phyloP scores from a whole-genome alignment of 2,113 vertebrate species.

The Petroica traversi region DNA sequence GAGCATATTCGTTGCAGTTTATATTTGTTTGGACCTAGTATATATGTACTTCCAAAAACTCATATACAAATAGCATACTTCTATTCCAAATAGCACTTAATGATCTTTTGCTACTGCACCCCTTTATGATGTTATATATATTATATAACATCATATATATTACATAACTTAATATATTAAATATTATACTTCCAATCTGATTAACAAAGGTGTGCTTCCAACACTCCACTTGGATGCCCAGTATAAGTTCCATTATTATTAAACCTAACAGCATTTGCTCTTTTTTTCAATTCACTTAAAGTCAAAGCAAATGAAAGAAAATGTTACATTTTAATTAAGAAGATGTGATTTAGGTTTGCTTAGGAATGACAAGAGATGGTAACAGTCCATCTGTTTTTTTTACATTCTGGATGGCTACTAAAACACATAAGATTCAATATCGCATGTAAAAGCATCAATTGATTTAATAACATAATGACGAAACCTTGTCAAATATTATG shows the following conservation, averaged over 20 bases:
- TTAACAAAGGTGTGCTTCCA: not conserved
- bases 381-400: not conserved
- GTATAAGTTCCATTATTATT: not conserved
- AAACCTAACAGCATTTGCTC: constrained; percentile 2
- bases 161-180: too few relatives aligned
- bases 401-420: not conserved
- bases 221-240: not conserved
- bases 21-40: not conserved
- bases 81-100: constrained; percentile 25
- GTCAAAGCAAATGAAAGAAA: not conserved
- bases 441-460: not conserved
- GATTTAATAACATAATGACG: not conserved
- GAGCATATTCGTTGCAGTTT: not conserved
- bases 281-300: not conserved
- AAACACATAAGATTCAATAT: not conserved
- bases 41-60: not conserved
- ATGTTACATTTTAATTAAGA: not conserved
- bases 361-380: not conserved
- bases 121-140: not conserved
- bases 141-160: too few relatives aligned
- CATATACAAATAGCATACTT: not conserved
- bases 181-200: not conserved
- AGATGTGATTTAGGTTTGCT: not conserved
- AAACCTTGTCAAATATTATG: not conserved
- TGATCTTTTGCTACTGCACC: not conserved